These are phyloP conservation scores for pig (Sus scrofa) DNA, from an alignment of 2,113 vertebrate species.

Conservation along the genomic window T2T-Sscrofa CM000819.6:99171001-99171500, in stretches of 20 bases:
- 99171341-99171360: background rate
- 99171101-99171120: background rate
- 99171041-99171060: background rate
- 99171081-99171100: background rate
- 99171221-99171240: background rate
- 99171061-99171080: background rate
- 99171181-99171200: background rate
- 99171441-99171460: background rate
- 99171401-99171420: background rate
- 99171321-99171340: background rate
- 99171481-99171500: background rate
- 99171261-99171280: background rate
- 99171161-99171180: background rate
- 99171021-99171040: background rate
- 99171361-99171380: background rate
- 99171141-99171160: background rate
- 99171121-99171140: conserved; percentile 1
- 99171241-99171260: background rate
- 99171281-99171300: background rate
- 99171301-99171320: background rate
- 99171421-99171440: background rate
- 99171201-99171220: background rate
- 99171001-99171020: background rate
- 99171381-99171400: background rate
- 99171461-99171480: background rate